phyloP scores from a whole-genome alignment of 2,888 invertebrate genomes.

The Nebria brevicollis region DNA sequence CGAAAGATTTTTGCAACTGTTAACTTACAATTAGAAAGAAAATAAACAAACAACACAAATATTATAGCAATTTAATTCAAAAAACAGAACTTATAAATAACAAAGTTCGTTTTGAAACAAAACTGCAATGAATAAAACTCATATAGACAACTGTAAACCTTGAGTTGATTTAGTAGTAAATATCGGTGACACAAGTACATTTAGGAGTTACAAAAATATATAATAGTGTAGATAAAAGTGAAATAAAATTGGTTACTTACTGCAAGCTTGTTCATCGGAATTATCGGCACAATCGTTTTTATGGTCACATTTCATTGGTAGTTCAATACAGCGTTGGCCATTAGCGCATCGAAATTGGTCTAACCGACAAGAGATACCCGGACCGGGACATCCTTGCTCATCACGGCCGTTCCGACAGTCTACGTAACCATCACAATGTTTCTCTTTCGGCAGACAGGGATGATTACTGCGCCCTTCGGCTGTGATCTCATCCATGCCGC shows the following conservation, averaged over 20 bases:
- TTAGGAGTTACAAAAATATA: too few relatives aligned
- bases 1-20: too few relatives aligned
- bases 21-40: too few relatives aligned
- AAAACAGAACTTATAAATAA: too few relatives aligned
- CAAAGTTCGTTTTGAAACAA: too few relatives aligned
- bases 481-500: constrained; percentile 73
- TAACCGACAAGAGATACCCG: constrained; percentile 72
- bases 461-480: constrained; percentile 69
- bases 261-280: constrained; percentile 90
- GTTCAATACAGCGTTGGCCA: constrained; percentile 84
- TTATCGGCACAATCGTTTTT: constrained; percentile 91
- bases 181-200: too few relatives aligned
- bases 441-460: constrained; percentile 87
- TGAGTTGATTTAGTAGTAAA: too few relatives aligned
- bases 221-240: background rate
- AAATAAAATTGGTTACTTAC: constrained; percentile 67
- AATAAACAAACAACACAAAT: too few relatives aligned
- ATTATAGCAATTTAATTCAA: too few relatives aligned
- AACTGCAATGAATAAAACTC: too few relatives aligned
- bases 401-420: constrained; percentile 89
- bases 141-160: too few relatives aligned
- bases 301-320: constrained; percentile 83
- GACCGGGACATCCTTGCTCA: constrained; percentile 78
- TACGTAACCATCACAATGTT: constrained; percentile 89
- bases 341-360: constrained; percentile 88